A percentile compares a stretch with the other conserved stretches of the same genome.
Conservation (phyloP, 2,113 vertebrate species). For the Colossoma macropomum region DNA sequence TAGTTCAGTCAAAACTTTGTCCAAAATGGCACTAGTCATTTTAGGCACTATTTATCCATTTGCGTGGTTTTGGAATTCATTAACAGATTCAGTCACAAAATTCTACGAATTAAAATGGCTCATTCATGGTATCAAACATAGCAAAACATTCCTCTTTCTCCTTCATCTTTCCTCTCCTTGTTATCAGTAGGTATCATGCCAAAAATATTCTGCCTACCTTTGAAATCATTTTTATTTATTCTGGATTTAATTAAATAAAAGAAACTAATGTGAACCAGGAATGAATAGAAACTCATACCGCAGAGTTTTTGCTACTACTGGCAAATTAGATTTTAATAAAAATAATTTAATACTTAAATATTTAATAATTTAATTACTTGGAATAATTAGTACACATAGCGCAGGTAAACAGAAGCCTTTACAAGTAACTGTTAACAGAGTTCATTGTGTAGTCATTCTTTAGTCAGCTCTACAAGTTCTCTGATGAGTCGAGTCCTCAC, state of each 20-base stretch:
- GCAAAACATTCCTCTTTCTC: background rate
- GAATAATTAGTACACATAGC: background rate
- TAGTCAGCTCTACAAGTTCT: background rate
- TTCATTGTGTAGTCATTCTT: background rate
- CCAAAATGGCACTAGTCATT: too few species aligned
- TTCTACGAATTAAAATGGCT: background rate
- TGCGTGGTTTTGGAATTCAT: too few species aligned
- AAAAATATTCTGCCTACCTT: background rate
- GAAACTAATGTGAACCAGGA: background rate
- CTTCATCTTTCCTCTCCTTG: background rate
- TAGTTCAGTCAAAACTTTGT: background rate
- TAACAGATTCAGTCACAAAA: background rate
- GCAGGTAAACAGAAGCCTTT: background rate
- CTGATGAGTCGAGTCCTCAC: background rate
- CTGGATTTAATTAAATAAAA: background rate
- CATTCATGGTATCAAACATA: background rate
- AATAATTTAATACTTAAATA: background rate
- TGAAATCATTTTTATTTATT: background rate
- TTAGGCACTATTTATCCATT: too few species aligned
- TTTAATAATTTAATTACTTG: background rate
- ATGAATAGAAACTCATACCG: background rate
- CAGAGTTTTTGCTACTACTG: background rate
- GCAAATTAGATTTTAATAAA: background rate
- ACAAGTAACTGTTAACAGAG: background rate
- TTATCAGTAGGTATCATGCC: background rate